phyloP scores from a whole-genome alignment of 2,888 invertebrate species.

The Diloba caeruleocephala region DNA sequence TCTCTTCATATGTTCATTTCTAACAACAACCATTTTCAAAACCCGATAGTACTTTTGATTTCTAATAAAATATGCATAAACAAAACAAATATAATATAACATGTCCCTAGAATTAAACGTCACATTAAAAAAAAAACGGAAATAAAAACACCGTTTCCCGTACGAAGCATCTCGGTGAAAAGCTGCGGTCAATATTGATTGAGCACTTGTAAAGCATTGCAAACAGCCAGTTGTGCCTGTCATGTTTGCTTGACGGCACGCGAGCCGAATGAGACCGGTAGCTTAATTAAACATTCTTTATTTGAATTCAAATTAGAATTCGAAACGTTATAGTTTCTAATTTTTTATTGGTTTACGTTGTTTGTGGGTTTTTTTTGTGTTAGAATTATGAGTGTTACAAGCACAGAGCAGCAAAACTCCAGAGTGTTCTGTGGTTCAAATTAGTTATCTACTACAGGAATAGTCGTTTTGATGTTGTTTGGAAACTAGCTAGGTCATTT shows the following conservation, averaged over 20 bases:
- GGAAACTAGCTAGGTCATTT: too few species aligned
- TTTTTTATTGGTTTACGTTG: conserved; percentile 24
- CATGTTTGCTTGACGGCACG: conserved; percentile 64
- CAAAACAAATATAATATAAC: conserved; percentile 29
- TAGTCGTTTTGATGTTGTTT: too few species aligned
- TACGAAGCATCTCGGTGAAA: conserved; percentile 51
- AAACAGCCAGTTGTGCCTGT: conserved; percentile 39
- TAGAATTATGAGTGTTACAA: too few species aligned
- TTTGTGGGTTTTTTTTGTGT: not conserved
- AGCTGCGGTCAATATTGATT: conserved; percentile 47
- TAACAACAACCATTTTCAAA: too few species aligned
- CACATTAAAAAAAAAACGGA: conserved; percentile 39
- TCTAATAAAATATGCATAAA: conserved; percentile 6
- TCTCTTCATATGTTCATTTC: too few species aligned
- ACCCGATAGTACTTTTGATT: too few species aligned
- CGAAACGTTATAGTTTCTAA: conserved; percentile 43
- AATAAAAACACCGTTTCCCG: conserved; percentile 41
- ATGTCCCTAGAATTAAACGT: conserved; percentile 29
- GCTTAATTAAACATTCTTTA: conserved; percentile 52
- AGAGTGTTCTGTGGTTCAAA: too few species aligned
- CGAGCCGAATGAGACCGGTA: conserved; percentile 58
- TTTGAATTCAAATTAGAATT: conserved; percentile 49
- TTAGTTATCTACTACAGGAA: too few species aligned
- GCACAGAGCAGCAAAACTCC: too few species aligned
- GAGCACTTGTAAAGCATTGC: conserved; percentile 52